Base-by-base conservation (phyloP, 2,888 invertebrate genomes). In the Melanophora roralis region DNA sequence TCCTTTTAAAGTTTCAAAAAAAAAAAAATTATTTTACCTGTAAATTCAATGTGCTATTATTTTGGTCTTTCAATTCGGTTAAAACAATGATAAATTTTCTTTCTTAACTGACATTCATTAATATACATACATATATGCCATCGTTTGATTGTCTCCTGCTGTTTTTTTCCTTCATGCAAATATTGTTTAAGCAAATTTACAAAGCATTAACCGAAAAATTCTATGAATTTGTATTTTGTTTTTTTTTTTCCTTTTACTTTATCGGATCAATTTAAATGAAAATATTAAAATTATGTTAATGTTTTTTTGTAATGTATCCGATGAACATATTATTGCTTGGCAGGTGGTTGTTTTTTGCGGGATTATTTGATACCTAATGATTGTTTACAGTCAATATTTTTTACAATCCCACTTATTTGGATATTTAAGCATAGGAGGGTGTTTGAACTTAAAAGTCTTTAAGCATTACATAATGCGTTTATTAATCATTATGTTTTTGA, bases 401-500 rank as follows among this genome's bases (percentile, higher is more conserved):
- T n/a, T n/a, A n/a, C n/a, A n/a, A n/a, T n/a, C n/a, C n/a, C n/a
- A n/a, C n/a, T n/a, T n/a, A n/a, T n/a, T n/a, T n/a, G n/a, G n/a
- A n/a, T n/a, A n/a, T n/a, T n/a, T n/a, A n/a, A n/a, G n/a, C n/a
- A n/a, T n/a, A n/a, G n/a, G n/a, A n/a, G n/a, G n/a, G n/a, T 38
- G 14, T 49, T 19, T 65, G 38, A 12, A 11, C 21, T 40, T 40
- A 59, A 59, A 16, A 32, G 60, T 40, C 32, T 55, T 55, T 68
- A 55, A 45, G 43, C 14, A 45, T 68, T 45, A 43, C 21, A 23
- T 27, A 53, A 60, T 51, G 19, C 40, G 62, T 45, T 60, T 36
- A 64, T 64, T 64, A 38, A 73, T 73, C 53, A 64, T 73, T 64
- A 32, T 45, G 16, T 55, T 4, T 64, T 55, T 64, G 55, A 73